Percentiles rank a stretch among this genome's conserved stretches.
Conservation (phyloP, 2,888 invertebrate genomes). For the Tipula helvola region DNA sequence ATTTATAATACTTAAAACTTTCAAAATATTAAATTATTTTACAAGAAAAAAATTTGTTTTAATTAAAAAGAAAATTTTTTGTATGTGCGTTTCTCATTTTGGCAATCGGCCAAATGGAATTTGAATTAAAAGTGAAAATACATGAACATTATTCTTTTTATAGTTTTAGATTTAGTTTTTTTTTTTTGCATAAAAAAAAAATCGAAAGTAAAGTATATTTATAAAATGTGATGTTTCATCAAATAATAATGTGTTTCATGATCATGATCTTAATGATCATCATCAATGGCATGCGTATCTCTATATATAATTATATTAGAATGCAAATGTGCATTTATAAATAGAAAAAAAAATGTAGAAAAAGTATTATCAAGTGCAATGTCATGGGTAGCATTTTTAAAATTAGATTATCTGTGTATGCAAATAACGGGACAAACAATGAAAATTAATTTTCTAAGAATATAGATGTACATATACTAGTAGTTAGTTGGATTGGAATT, state of each 20-base stretch:
- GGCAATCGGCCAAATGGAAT: neutral
- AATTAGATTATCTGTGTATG: neutral
- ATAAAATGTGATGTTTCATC: neutral
- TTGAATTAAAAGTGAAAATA: neutral
- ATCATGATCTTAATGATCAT: neutral
- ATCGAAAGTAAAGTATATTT: neutral
- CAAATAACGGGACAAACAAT: neutral
- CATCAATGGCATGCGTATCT: neutral
- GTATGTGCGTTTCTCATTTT: neutral
- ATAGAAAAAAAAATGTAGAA: neutral
- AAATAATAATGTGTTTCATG: neutral
- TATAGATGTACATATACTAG: neutral
- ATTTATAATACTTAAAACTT: neutral
- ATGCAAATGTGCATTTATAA: slow-evolving; percentile 1
- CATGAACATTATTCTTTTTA: neutral
- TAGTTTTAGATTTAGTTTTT: neutral
- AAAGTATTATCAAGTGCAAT: neutral
- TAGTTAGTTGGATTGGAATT: neutral
- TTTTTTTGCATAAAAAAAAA: neutral
- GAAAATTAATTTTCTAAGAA: neutral
- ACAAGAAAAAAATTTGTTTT: neutral
- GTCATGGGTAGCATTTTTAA: neutral
- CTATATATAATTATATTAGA: neutral
- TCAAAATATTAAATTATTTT: neutral
- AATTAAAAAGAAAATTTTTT: neutral